Conservation (phyloP, 2,113 vertebrate genomes). For the Setophaga coronata region DNA sequence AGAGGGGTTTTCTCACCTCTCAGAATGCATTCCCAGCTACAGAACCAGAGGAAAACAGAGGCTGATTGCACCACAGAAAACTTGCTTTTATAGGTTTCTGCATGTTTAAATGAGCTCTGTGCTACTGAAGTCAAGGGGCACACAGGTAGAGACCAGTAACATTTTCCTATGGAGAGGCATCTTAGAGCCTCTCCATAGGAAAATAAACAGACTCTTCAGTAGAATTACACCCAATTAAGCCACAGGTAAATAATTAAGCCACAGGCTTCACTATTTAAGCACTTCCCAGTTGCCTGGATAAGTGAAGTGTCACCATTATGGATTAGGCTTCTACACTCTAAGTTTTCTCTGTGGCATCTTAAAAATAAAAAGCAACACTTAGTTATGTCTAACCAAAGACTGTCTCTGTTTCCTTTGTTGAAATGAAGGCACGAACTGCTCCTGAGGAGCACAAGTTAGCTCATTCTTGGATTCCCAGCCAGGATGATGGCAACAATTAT, state of each 20-base stretch:
- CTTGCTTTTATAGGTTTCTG: background rate
- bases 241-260: conserved; percentile 60
- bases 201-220: conserved; percentile 54
- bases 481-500: background rate
- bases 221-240: conserved; percentile 54
- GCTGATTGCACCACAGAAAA: background rate
- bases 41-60: background rate
- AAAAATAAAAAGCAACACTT: conserved; percentile 16
- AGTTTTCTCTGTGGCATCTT: conserved; percentile 25
- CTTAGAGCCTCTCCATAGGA: conserved; percentile 42
- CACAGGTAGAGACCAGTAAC: background rate
- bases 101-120: background rate
- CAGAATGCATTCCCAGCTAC: rapidly evolving
- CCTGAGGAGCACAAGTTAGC: background rate
- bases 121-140: background rate
- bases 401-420: background rate
- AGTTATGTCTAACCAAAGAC: background rate
- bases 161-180: conserved; percentile 1
- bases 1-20: background rate
- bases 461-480: background rate
- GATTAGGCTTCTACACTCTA: background rate
- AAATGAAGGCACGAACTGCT: background rate
- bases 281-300: conserved; percentile 20
- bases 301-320: conserved; percentile 28
- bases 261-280: conserved; percentile 28